Evolutionary conservation across 2,797 vertebrate genomes (phyloP).

Genomic region (Peromyscus eremicus): DNA sequence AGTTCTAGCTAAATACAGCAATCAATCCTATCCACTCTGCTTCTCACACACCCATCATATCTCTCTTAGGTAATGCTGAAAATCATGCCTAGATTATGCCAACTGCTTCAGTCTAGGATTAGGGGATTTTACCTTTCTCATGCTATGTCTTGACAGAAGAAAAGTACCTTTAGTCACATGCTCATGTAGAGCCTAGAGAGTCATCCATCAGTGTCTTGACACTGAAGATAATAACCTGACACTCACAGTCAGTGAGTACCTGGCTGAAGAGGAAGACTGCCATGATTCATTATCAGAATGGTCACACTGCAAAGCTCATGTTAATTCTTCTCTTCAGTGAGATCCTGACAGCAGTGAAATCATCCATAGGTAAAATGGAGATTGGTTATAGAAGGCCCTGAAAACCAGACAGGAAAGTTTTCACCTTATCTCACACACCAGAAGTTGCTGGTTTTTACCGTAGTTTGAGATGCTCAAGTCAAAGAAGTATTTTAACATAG

Average conservation of each 20-base stretch:
- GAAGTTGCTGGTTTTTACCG: neutral
- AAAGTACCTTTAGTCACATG: neutral
- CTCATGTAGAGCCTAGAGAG: neutral
- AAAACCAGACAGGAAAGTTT: neutral
- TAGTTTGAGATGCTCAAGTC: neutral
- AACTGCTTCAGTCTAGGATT: neutral
- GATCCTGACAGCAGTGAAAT: neutral
- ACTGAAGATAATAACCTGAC: conserved; percentile 62
- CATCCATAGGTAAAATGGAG: neutral
- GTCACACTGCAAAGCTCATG: neutral
- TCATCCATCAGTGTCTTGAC: conserved; percentile 44
- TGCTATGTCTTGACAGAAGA: neutral
- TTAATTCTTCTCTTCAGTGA: conserved; percentile 54
- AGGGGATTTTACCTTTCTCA: neutral
- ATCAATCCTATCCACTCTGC: neutral
- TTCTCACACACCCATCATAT: neutral
- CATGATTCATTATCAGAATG: conserved; percentile 52
- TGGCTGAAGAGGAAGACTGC: conserved; percentile 28
- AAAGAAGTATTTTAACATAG: conserved; percentile 21
- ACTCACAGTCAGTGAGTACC: neutral
- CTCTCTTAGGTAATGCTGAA: neutral
- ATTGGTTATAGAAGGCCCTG: neutral
- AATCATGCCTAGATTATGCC: neutral
- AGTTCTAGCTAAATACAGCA: neutral
- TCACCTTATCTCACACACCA: neutral